These are phyloP conservation scores for Megastigmus dorsalis DNA, from an alignment of 2,888 invertebrate genomes.

Conservation along the genomic window DNA sequence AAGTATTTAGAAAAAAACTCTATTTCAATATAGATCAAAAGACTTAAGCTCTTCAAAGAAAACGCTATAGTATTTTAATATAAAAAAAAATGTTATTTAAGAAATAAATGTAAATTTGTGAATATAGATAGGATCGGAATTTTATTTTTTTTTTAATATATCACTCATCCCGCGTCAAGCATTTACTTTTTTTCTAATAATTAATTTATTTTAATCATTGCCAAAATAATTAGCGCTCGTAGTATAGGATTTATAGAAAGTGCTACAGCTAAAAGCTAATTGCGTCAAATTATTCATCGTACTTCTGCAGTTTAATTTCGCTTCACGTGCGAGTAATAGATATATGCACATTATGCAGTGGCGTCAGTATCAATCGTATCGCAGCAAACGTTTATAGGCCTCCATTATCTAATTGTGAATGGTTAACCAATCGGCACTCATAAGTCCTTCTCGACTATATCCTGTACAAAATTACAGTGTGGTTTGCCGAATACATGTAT, in stretches of 20 bases:
- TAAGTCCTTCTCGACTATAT: constrained; percentile 24
- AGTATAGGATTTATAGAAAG: neutral
- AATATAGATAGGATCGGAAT: neutral
- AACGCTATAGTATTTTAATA: neutral
- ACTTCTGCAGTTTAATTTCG: constrained; percentile 37
- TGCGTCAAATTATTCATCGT: constrained; percentile 11
- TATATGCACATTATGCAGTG: constrained; percentile 22
- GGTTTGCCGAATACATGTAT: constrained; percentile 24
- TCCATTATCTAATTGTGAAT: constrained; percentile 52
- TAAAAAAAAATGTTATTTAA: neutral
- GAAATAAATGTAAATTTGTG: neutral
- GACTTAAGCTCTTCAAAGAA: constrained; percentile 40
- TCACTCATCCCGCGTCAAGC: neutral
- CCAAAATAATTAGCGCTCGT: constrained; percentile 12
- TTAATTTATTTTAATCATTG: constrained; percentile 25
- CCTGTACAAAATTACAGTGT: constrained; percentile 25
- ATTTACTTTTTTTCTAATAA: constrained; percentile 7
- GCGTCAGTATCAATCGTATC: constrained; percentile 31
- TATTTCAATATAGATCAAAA: constrained; percentile 2
- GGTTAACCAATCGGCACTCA: constrained; percentile 55
- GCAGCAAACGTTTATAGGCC: constrained; percentile 33
- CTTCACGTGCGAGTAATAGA: constrained; percentile 31
- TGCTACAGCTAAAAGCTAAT: constrained; percentile 11
- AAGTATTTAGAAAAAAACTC: constrained; percentile 11
- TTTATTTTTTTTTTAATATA: neutral